Evolutionary conservation across 2,113 vertebrate species (phyloP).

Genomic region (Apteryx owenii): DNA sequence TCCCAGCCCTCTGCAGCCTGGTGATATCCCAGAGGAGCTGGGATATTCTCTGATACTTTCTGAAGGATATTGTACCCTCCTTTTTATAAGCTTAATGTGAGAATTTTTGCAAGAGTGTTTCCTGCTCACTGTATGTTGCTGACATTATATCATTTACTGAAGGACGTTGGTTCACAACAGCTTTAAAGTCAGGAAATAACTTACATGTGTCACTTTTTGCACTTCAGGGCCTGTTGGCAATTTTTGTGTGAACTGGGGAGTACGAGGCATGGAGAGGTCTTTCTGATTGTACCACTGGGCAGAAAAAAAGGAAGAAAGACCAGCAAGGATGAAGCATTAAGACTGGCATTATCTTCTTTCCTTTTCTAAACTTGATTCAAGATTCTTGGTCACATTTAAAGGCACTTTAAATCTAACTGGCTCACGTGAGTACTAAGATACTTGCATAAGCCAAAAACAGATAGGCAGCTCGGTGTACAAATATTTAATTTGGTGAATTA

Average conservation of each 20-base stretch:
- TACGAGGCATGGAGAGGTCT: accelerated
- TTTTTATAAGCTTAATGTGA: accelerated
- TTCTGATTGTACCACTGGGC: neutral
- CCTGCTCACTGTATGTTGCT: neutral
- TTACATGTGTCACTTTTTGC: neutral
- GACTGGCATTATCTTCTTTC: neutral
- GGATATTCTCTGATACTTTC: neutral
- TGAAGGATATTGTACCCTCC: too few species aligned
- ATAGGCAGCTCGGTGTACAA: neutral
- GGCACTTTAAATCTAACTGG: neutral
- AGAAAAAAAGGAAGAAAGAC: neutral
- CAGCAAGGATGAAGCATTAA: accelerated
- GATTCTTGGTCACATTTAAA: neutral
- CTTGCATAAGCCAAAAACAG: neutral
- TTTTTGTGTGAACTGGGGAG: neutral
- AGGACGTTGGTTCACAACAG: neutral
- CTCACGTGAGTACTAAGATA: accelerated
- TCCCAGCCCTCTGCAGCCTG: neutral
- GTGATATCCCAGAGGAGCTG: neutral
- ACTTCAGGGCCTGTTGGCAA: neutral
- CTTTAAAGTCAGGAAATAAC: accelerated
- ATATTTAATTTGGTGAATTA: neutral
- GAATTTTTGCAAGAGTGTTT: neutral
- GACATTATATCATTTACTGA: neutral
- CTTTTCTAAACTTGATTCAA: neutral